Evolutionary conservation across 2,113 vertebrate genomes (phyloP), one percentile per base, ranked within the genome.

Genomic region (Silurus asotus): DNA sequence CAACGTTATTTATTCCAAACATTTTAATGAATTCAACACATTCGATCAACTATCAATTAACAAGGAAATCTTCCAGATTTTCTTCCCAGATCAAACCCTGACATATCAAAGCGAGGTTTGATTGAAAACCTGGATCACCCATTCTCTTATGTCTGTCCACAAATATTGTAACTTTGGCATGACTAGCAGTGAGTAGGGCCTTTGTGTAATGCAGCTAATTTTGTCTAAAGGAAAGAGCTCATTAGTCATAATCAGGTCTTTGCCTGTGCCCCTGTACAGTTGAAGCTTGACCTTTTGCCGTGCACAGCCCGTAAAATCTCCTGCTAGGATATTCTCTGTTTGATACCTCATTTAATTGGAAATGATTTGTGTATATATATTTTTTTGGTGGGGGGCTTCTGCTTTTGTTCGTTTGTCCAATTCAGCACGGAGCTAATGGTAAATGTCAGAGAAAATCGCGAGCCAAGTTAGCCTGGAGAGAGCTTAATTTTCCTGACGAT

Each of bases 321-420:
- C 93, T 89, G 93, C 93, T 92, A 81, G 91, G 92, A 94, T 92
- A 93, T 93, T 91, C 90, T 89, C 90, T 59, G 90, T 98, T 97
- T 98, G 95, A 97, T 97, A 93, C 95, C 90, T 95, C 94, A 79
- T 89, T 95, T 99, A 98, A 98, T 98, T 98, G 96, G 96, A 92
- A 93, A 92, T 92, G 92, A 93, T 94, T 95, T 94, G 92, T 92
- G 91, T 92, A 91, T 62, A 7, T 62, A 20, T 77, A 8, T 77
- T 77, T 91, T 92, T 93, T 85, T 84, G 20, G 8, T 25, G 17
- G n/a, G 15, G 28, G 64, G 76, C 92, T 92, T 93, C 92, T 92
- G 93, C 92, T 92, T 94, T 92, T 91, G 91, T 87, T 93, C 88
- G 86, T 92, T 94, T 89, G 91, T 96, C 87, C 93, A 93, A 95